Conservation (phyloP, 1,140 invertebrate genomes). For the Drosophila nebulosa region DNA sequence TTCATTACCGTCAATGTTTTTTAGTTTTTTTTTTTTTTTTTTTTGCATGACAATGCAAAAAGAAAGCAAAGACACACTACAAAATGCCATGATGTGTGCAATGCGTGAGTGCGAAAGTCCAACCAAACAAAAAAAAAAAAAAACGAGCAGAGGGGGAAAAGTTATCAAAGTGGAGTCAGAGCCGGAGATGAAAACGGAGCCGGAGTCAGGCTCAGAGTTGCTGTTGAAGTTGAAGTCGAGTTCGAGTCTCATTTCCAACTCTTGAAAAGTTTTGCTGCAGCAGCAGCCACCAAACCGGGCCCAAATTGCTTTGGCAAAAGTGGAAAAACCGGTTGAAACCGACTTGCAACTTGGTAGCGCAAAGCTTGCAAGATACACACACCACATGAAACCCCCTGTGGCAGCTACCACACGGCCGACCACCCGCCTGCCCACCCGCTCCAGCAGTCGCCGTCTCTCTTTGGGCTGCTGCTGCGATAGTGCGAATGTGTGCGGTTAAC, state of each 20-base stretch:
- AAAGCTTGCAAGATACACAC: constrained; percentile 41
- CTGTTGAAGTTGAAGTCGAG: not conserved
- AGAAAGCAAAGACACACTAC: constrained; percentile 15
- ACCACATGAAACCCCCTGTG: constrained; percentile 20
- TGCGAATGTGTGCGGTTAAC: constrained; percentile 74
- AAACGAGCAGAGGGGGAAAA: not conserved
- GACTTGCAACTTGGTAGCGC: constrained; percentile 47
- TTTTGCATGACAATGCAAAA: constrained; percentile 70
- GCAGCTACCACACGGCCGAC: not conserved
- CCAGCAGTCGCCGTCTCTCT: not conserved
- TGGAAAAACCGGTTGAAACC: constrained; percentile 70
- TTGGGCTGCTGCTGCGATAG: constrained; percentile 24
- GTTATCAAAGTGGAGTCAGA: not conserved
- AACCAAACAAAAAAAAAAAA: not conserved
- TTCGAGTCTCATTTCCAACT: constrained; percentile 23
- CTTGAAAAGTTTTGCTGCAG: constrained; percentile 56
- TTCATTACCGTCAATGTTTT: constrained; percentile 69
- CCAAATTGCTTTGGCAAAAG: constrained; percentile 77
- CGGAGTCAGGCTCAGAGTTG: not conserved
- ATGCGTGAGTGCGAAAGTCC: not conserved
- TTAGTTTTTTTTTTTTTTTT: constrained; percentile 1
- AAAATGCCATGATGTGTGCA: constrained; percentile 4
- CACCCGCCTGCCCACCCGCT: not conserved
- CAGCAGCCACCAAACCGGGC: constrained; percentile 29
- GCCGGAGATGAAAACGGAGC: too few relatives aligned